Conservation (phyloP, 2,113 vertebrate genomes). For the Mesoclemmys tuberculata region DNA sequence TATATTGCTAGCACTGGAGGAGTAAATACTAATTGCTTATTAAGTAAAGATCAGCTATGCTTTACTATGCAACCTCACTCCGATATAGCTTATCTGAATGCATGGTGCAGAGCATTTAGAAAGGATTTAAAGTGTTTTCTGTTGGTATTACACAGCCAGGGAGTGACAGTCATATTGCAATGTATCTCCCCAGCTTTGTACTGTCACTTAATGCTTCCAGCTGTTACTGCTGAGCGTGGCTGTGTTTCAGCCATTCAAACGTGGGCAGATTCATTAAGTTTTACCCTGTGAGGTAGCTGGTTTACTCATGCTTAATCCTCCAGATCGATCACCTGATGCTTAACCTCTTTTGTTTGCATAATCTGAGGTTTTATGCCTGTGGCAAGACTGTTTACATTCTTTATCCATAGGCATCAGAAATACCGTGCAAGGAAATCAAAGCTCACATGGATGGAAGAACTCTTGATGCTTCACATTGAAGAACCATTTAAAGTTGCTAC, state of each 20-base stretch:
- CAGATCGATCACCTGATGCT: background rate
- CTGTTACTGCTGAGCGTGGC: background rate
- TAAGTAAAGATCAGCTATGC: slow-evolving; percentile 34
- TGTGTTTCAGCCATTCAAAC: background rate
- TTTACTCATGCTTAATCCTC: slow-evolving; percentile 12
- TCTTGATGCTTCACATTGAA: background rate
- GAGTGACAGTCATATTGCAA: slow-evolving; percentile 1
- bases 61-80: slow-evolving; percentile 42
- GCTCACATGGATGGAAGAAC: background rate
- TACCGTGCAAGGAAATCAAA: background rate
- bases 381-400: background rate
- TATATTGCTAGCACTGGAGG: slow-evolving; percentile 16
- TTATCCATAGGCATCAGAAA: slow-evolving; percentile 15
- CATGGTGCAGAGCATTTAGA: slow-evolving; percentile 8
- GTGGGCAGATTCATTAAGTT: background rate
- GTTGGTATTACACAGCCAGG: slow-evolving; percentile 1
- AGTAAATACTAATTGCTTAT: slow-evolving; percentile 55
- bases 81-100: background rate
- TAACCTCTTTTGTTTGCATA: background rate
- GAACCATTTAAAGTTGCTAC: background rate
- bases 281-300: background rate
- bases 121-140: slow-evolving; percentile 2
- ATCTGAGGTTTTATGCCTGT: background rate
- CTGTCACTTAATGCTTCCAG: slow-evolving; percentile 6
- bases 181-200: background rate